phyloP scores from a whole-genome alignment of 2,888 invertebrate genomes.

The Conops quadrifasciatus region DNA sequence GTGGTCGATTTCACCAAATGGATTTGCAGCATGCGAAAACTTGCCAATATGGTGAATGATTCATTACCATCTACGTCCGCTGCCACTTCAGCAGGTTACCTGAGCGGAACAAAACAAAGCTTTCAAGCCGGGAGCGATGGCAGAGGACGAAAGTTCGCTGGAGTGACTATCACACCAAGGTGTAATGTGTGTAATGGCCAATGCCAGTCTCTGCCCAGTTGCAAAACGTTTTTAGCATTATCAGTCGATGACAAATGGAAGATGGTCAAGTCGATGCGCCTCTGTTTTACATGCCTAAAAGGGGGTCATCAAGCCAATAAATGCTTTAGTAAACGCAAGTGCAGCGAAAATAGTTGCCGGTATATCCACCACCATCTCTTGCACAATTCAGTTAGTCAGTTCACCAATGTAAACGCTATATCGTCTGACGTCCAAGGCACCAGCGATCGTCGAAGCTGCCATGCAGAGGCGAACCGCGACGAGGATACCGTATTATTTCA shows the following conservation, averaged over 20 bases:
- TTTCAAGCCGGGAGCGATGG: background rate
- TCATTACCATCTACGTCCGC: background rate
- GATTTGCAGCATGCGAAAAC: constrained; percentile 5
- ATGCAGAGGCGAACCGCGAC: constrained; percentile 3
- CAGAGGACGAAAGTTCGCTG: constrained; percentile 1
- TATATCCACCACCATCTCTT: background rate
- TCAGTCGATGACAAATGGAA: constrained; percentile 31
- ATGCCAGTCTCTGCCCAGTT: background rate
- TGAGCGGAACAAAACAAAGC: background rate
- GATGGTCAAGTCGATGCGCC: constrained; percentile 11
- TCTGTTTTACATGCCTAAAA: constrained; percentile 15
- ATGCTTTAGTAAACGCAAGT: background rate
- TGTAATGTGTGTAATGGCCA: constrained; percentile 7
- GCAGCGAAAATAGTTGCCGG: background rate
- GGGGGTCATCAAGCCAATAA: constrained; percentile 1
- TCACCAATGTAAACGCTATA: background rate
- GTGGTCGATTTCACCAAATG: constrained; percentile 23
- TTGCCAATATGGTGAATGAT: constrained; percentile 22
- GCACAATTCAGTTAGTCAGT: background rate
- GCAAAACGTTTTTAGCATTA: constrained; percentile 23
- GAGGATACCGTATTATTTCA: constrained; percentile 7
- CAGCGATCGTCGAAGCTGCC: background rate
- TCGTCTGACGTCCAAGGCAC: background rate
- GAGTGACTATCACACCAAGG: background rate
- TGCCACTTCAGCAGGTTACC: background rate